Evolutionary conservation across 92 coral and sea anemone genomes (phyloP).

Genomic region (Phenganax marumi): DNA sequence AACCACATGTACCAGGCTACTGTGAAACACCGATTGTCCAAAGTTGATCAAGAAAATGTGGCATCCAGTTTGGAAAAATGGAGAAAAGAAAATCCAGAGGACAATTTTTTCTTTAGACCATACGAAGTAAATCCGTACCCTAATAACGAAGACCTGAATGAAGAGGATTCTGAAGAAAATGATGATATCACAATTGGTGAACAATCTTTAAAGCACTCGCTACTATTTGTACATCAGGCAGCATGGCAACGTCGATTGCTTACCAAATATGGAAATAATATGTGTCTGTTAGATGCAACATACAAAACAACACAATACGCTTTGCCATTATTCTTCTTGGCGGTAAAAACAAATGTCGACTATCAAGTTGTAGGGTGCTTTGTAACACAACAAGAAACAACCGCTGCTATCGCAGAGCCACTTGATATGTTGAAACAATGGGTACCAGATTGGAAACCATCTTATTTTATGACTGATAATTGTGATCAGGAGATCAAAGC

Average conservation of each 20-base stretch:
- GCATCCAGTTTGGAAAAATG: constrained; percentile 36
- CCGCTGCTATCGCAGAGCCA: constrained; percentile 52
- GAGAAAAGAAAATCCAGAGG: constrained; percentile 28
- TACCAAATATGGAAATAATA: constrained; percentile 48
- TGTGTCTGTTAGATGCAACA: constrained; percentile 64
- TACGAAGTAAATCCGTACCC: constrained; percentile 10
- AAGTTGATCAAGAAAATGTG: constrained; percentile 41
- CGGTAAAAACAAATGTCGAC: constrained; percentile 62
- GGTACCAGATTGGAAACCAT: constrained; percentile 57
- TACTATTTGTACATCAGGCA: constrained; percentile 60
- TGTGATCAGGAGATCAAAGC: constrained; percentile 51
- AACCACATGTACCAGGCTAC: constrained; percentile 60
- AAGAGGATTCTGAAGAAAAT: constrained; percentile 35
- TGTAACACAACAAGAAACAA: constrained; percentile 51
- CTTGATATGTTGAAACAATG: constrained; percentile 50
- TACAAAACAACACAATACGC: constrained; percentile 59
- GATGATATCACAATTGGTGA: constrained; percentile 42
- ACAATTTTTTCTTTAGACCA: constrained; percentile 53
- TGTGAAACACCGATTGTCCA: constrained; percentile 23
- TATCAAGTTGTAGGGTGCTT: constrained; percentile 57
- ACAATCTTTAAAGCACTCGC: constrained; percentile 21
- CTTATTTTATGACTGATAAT: constrained; percentile 53
- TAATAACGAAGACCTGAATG: not conserved
- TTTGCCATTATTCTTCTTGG: constrained; percentile 62
- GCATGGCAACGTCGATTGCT: constrained; percentile 55